Evolutionary conservation across 2,888 invertebrate genomes (phyloP).

Genomic region (Tetrapedia diversipes): DNA sequence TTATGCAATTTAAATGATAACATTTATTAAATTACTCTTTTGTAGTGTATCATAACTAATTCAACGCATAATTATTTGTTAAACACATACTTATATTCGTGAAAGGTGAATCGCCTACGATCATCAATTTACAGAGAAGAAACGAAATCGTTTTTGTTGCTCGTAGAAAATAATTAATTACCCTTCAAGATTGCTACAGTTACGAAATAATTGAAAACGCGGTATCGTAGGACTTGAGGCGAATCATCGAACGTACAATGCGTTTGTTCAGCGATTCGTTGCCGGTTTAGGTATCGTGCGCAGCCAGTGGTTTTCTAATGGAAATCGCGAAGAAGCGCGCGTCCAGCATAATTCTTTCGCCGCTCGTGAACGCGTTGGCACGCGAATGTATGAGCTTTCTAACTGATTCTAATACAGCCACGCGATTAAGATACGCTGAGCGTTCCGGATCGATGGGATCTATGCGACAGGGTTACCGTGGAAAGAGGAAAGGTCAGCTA

Average conservation of each 20-base stretch:
- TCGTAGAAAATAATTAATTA: slow-evolving; percentile 7
- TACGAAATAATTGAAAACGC: slow-evolving; percentile 9
- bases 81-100: no score
- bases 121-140: not conserved
- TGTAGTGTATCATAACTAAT: not conserved
- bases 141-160: not conserved
- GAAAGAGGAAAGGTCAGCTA: slow-evolving; percentile 59
- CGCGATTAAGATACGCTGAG: slow-evolving; percentile 41
- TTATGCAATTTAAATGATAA: no score
- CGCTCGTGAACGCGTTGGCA: slow-evolving; percentile 50
- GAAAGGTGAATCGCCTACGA: not conserved
- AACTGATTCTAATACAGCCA: slow-evolving; percentile 64
- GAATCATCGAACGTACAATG: not conserved
- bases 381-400: slow-evolving; percentile 70
- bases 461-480: slow-evolving; percentile 54
- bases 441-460: slow-evolving; percentile 55
- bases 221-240: slow-evolving; percentile 4
- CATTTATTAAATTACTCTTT: no score
- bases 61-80: not conserved
- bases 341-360: slow-evolving; percentile 60
- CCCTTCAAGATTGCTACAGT: not conserved
- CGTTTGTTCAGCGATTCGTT: slow-evolving; percentile 20
- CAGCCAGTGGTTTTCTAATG: slow-evolving; percentile 74
- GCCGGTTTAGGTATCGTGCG: slow-evolving; percentile 4
- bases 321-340: slow-evolving; percentile 72